Conservation (phyloP, 2,888 invertebrate genomes). For the Torymus tubicola region DNA sequence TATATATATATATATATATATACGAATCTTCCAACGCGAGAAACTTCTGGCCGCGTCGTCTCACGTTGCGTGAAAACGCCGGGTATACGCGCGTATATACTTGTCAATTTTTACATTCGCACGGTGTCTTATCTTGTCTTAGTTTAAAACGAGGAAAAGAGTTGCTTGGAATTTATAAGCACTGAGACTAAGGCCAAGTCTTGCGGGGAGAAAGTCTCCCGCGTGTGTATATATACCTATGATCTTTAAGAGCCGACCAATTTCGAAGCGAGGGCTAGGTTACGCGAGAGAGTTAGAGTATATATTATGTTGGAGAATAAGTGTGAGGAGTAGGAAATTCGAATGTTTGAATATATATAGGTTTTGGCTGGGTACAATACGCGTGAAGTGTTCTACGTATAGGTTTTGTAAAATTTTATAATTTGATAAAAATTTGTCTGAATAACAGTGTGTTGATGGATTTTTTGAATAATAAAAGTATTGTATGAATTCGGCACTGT, state of each 20-base stretch:
- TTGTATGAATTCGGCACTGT: too few relatives aligned
- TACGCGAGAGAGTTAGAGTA: not conserved
- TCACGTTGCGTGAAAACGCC: not conserved
- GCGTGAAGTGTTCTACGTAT: too few relatives aligned
- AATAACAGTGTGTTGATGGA: too few relatives aligned
- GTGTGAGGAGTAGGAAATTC: conserved; percentile 12
- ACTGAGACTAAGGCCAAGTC: conserved; percentile 5
- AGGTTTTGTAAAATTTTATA: too few relatives aligned
- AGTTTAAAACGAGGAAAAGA: conserved; percentile 18
- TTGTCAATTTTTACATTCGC: conserved; percentile 53
- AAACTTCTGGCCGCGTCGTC: not conserved
- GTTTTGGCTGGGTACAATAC: not conserved
- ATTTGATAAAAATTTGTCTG: too few relatives aligned
- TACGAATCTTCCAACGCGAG: not conserved
- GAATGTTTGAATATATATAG: conserved; percentile 19
- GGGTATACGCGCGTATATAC: not conserved
- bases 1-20: too few relatives aligned
- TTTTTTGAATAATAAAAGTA: too few relatives aligned
- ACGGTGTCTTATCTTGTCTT: conserved; percentile 50
- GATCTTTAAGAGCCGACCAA: conserved; percentile 29
- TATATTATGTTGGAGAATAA: not conserved
- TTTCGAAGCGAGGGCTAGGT: conserved; percentile 7
- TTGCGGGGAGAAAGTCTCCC: not conserved
- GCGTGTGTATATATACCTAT: not conserved
- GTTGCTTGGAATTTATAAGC: conserved; percentile 31